phyloP scores from a whole-genome alignment of 2,888 invertebrate genomes.

The Aspidiotus rigidus region DNA sequence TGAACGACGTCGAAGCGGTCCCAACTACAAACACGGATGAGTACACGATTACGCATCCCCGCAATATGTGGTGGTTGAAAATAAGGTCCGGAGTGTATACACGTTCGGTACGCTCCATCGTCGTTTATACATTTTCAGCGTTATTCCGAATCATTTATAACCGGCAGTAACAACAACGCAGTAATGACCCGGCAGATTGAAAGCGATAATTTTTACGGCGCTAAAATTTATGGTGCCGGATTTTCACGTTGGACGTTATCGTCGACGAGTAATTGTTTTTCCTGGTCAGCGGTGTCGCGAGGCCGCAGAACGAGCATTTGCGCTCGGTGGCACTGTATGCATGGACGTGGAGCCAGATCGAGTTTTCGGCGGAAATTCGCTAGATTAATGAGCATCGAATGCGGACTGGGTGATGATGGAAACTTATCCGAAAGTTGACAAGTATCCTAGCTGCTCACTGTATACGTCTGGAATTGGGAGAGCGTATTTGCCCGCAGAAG shows the following conservation, averaged over 20 bases:
- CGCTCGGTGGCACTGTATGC: no score
- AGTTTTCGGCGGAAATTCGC: no score
- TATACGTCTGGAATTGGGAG: no score
- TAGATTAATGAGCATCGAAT: no score
- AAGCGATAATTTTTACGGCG: slow-evolving; percentile 17
- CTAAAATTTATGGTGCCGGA: slow-evolving; percentile 7
- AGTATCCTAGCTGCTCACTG: no score
- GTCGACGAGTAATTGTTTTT: slow-evolving; percentile 4
- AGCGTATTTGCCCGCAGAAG: no score
- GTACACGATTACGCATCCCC: not conserved
- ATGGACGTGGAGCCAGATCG: no score
- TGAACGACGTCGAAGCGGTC: not conserved
- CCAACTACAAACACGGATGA: not conserved
- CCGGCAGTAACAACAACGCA: slow-evolving; percentile 3
- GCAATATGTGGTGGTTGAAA: no score
- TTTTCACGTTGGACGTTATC: slow-evolving; percentile 10
- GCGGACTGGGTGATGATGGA: no score
- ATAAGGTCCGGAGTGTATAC: not conserved
- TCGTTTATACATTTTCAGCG: not conserved
- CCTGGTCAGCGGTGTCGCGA: not conserved
- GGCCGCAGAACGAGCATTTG: no score
- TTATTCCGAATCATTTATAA: slow-evolving; percentile 14
- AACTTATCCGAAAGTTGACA: no score
- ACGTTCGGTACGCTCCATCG: not conserved
- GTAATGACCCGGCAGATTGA: slow-evolving; percentile 5